Evolutionary conservation across 2,888 invertebrate genomes (phyloP), one percentile per base, ranked within the genome.

Genomic region (Phengaris arion): DNA sequence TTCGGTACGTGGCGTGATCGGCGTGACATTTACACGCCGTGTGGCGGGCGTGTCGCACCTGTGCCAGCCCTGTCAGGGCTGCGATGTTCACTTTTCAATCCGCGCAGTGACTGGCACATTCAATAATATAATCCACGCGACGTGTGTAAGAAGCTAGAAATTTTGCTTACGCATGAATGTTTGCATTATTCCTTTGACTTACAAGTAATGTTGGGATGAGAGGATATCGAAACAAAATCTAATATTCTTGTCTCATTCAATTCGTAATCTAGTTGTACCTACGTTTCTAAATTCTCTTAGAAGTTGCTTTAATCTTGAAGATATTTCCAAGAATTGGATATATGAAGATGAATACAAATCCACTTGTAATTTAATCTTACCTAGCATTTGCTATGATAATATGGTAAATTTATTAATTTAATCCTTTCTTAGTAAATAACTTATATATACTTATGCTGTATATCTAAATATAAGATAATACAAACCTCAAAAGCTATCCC

Each of bases 81-180:
- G 64, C 35, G 64, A 59, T 4, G 59, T 45, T 64, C 35, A 45
- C 35, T 64, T 12, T 64, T 45, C 35, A 64, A 64, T 59, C 22
- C 59, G 35, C 64, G 13, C 12, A 35, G 13, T 64, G 64, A 64
- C 64, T 64, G 64, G 35, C 64, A 64, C 64, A 64, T 64, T 35
- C 64, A 64, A 64, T 64, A 64, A 64, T 64, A 64, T 64, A 59
- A 59, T 59, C 59, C 22, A 22, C 59, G 64, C 64, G 35, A 64
- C 64, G 64, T 64, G 64, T 64, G 64, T 64, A 13, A 64, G 64
- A 64, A 64, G 64, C 64, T 45, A 64, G 35, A 64, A 64, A 35
- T 45, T 64, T 64, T 64, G 64, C 64, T 64, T 35, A 64, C 64
- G 45, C 64, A 45, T 45, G 64, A 64, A 64, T 64, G 64, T 64